These are phyloP conservation scores for Ceyx erithaca DNA, from an alignment of 2,797 vertebrate genomes.

Conservation along the genomic window DNA sequence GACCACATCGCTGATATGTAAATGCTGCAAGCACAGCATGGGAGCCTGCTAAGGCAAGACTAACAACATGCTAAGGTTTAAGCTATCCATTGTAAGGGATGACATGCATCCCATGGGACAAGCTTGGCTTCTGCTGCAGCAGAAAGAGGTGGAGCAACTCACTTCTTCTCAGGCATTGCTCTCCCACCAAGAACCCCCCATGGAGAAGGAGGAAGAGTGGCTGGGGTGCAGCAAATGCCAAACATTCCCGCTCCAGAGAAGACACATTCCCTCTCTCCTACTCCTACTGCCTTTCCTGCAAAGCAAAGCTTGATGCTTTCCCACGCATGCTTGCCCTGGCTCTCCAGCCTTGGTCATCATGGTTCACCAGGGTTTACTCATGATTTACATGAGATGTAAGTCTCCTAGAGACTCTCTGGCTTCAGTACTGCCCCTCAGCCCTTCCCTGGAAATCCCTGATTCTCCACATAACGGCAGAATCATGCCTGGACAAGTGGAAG, in stretches of 20 bases:
- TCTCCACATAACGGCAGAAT: not conserved
- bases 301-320: not conserved
- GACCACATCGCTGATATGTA: not conserved
- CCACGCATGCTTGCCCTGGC: accelerated
- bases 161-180: not conserved
- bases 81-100: not conserved
- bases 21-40: not conserved
- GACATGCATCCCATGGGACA: not conserved
- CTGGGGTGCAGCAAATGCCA: conserved; percentile 55
- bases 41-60: conserved; percentile 9
- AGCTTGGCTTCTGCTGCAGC: not conserved
- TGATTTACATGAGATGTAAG: not conserved
- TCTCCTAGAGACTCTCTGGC: not conserved
- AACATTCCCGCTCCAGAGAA: conserved; percentile 50
- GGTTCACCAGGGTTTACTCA: not conserved
- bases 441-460: not conserved
- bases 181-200: conserved; percentile 49
- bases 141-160: conserved; percentile 44
- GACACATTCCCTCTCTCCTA: not conserved
- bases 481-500: not conserved
- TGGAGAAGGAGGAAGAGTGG: conserved; percentile 46
- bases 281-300: conserved; percentile 18
- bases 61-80: not conserved
- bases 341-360: not conserved
- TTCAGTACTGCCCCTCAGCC: not conserved